These are phyloP conservation scores for Corella eumyota DNA, from an alignment of 23 tunicate species.

Conservation along the genomic window DNA sequence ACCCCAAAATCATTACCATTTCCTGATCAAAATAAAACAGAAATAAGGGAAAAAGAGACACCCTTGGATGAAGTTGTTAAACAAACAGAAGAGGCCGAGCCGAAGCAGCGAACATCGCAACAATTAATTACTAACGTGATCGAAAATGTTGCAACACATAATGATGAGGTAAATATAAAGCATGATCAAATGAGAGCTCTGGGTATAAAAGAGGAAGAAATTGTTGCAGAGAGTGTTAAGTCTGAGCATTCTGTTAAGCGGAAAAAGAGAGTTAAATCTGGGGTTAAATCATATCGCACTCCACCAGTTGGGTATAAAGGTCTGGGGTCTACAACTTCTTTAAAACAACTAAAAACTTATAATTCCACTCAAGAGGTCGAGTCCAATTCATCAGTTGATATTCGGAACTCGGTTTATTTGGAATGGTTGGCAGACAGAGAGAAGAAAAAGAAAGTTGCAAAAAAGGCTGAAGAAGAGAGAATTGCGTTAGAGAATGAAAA, in stretches of 20 bases:
- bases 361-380: not conserved
- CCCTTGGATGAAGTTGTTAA: slow-evolving; percentile 14
- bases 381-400: slow-evolving; percentile 14
- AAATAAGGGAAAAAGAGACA: not conserved
- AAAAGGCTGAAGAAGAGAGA: slow-evolving; percentile 17
- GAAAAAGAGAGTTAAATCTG: too few species aligned
- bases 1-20: not conserved
- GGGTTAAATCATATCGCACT: slow-evolving; percentile 25
- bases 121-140: slow-evolving; percentile 42
- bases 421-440: slow-evolving; percentile 47
- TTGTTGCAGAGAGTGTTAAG: too few species aligned
- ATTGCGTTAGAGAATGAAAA: slow-evolving; percentile 18
- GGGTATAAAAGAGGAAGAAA: too few species aligned
- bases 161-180: too few species aligned
- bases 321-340: slow-evolving; percentile 41
- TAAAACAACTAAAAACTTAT: slow-evolving; percentile 22
- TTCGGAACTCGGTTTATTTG: slow-evolving; percentile 34
- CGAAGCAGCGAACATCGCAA: slow-evolving; percentile 32
- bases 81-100: slow-evolving; percentile 6
- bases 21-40: too few species aligned
- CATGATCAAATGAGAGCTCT: too few species aligned
- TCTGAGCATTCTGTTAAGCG: too few species aligned
- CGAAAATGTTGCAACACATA: slow-evolving; percentile 45
- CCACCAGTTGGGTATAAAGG: slow-evolving; percentile 59
- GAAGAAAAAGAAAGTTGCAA: slow-evolving; percentile 22